These are phyloP conservation scores for Tetramorium alpestre DNA, from an alignment of 1,140 invertebrate genomes.

Conservation along the genomic window DNA sequence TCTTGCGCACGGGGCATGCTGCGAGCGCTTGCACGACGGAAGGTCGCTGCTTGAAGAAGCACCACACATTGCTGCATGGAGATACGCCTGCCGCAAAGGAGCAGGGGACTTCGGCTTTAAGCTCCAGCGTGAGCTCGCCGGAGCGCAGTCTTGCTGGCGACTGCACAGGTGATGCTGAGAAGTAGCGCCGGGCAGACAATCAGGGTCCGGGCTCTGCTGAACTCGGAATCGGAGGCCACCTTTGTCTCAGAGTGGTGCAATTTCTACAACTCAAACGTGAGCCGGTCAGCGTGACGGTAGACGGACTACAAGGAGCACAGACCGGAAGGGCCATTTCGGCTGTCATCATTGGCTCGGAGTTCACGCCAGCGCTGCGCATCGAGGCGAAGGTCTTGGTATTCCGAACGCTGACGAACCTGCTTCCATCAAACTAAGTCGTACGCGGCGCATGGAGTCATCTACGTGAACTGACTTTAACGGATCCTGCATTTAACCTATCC, in stretches of 20 bases:
- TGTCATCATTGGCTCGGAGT: background rate
- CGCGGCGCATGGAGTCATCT: too few relatives aligned
- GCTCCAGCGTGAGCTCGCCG: too few relatives aligned
- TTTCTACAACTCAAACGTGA: background rate
- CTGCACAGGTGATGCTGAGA: background rate
- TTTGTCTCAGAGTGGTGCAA: background rate
- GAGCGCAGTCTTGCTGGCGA: background rate
- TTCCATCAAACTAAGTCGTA: too few relatives aligned
- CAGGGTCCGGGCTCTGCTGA: background rate
- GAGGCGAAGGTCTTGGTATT: too few relatives aligned
- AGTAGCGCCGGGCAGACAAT: background rate
- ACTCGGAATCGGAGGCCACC: background rate
- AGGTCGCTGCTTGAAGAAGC: too few relatives aligned
- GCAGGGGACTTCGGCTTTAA: background rate
- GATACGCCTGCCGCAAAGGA: too few relatives aligned
- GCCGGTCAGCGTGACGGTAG: background rate
- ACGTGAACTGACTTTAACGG: background rate
- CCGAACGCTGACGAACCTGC: too few relatives aligned
- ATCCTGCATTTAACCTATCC: background rate
- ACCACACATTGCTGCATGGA: too few relatives aligned
- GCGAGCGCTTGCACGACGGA: too few relatives aligned
- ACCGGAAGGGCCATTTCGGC: background rate
- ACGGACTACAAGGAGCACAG: background rate
- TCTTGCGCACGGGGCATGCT: too few relatives aligned
- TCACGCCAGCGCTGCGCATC: too few relatives aligned